Base-by-base conservation (phyloP, 2,113 vertebrate genomes). In the Mormoops blainvillei region DNA sequence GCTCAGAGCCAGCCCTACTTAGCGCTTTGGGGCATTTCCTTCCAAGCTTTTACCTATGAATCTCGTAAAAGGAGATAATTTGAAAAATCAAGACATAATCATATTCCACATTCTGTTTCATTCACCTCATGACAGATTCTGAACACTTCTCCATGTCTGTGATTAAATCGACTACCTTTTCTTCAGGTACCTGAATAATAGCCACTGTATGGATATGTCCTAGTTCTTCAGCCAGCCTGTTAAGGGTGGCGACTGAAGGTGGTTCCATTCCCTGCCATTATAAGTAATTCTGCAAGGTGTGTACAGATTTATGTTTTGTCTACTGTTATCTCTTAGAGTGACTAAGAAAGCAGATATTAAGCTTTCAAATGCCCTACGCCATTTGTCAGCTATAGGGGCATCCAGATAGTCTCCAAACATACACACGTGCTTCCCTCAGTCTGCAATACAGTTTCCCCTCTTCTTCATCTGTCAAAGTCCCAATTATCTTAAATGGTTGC, bases 181-280 rank as follows among this genome's bases (percentile, higher is more conserved):
- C n/a, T 61, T 50, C 31, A 8, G 87, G 73, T 8, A 26, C 16
- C 68, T 31, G 26, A 80, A 10, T 43, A 2, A 36, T 12, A 48
- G 0, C 65, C 22, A 19, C 0, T 5, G 0, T 16, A 22, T 3
- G 24, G 61, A 7, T 4, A 9, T 22, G 22, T n/a, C 8, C 28
- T 18, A 24, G 56, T 43, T 68, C 41, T 12, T 12, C 2, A 45
- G 73, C 11, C 80, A 50, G 82, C 14, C 8, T 0, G 1, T 41
- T 14, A 10, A n/a, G 22, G 33, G 73, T 0, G 33, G 41, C 33
- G 18, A 7, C 41, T 4, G 4, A 18, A 18, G 41, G 13, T 4
- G 38, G 20, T 22, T 76, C 41, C 31, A 31, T 11, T 28, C 63
- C 24, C 28, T 20, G n/a, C 9, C 52, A 3, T 9, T 10, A 13